These are phyloP conservation scores for Leucopsar rothschildi DNA, from an alignment of 2,113 vertebrate species.

Conservation along the genomic window DNA sequence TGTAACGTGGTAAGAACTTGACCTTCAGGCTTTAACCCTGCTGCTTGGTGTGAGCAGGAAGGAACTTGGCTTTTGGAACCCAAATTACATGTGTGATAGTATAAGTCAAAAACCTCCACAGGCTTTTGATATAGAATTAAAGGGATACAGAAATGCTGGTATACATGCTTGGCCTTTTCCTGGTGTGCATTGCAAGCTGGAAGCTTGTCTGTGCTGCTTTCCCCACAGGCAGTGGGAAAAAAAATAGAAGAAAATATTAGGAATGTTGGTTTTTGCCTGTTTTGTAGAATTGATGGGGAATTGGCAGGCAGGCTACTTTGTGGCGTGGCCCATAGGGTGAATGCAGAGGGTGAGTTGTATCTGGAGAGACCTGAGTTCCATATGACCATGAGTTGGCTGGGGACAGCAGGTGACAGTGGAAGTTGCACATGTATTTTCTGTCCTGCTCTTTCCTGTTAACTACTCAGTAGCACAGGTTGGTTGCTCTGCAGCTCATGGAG, in stretches of 20 bases:
- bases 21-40: constrained; percentile 1
- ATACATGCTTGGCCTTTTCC: rapidly evolving
- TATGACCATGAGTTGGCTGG: rapidly evolving
- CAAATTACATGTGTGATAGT: background rate
- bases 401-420: background rate
- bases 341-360: background rate
- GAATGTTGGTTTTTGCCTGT: background rate
- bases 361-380: background rate
- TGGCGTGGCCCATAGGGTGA: rapidly evolving
- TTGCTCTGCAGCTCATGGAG: rapidly evolving
- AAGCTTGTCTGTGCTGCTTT: background rate
- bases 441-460: background rate
- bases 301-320: background rate
- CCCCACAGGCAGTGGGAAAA: background rate
- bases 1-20: background rate
- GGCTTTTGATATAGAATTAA: background rate
- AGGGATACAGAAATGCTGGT: rapidly evolving
- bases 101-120: background rate
- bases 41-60: background rate
- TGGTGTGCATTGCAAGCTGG: rapidly evolving
- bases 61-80: background rate
- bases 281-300: background rate
- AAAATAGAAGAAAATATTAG: rapidly evolving
- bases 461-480: rapidly evolving
- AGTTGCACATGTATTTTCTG: rapidly evolving